Evolutionary conservation across 2,797 vertebrate genomes (phyloP), one percentile per base, ranked within the genome.

Genomic region (Percopsis omiscomaycus): DNA sequence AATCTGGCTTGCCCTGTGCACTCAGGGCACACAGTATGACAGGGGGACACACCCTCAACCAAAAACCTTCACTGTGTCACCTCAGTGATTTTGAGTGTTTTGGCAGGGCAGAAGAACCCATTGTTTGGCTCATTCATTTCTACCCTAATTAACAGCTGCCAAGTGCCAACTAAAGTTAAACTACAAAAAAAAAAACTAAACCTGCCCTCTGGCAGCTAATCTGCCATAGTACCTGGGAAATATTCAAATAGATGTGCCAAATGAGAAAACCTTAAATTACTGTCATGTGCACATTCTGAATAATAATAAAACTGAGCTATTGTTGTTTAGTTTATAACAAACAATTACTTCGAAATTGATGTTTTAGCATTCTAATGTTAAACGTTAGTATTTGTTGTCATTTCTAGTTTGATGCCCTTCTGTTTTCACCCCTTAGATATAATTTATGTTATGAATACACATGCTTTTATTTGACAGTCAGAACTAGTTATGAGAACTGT

Each of bases 141-240:
- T 49, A 56, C 55, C 59, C 69, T 77, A 77, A 86, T 86, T 77
- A 84, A 72, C 59, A 76, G 66, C 69, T 79, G 66, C 58, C 62
- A 78, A 71, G 65, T 71, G 54, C 59, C 64, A 78, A 55, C 71
- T 69, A 55, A 73, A 76, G 64, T 22, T 22, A 22, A 22, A 22
- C 22, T 22, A 22, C 22, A 1, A 22, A 22, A 22, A 22, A 22
- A 22, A 22, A 22, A 22, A 22, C 49, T 80, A 74, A 72, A 82
- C 65, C 71, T 73, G 59, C 64, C 64, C 67, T 48, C 50, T 76
- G 72, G 71, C 69, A 80, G 64, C 49, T 66, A 63, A 62, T 71
- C 60, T 66, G 69, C 61, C 54, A 76, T 66, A 73, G 69, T 76
- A 78, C 48, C 47, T 59, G 22, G 22, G 48, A 77, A 66, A 77